These are phyloP conservation scores for Acanthopleura granulata DNA, from an alignment of 2,888 invertebrate species.

Conservation along the genomic window DNA sequence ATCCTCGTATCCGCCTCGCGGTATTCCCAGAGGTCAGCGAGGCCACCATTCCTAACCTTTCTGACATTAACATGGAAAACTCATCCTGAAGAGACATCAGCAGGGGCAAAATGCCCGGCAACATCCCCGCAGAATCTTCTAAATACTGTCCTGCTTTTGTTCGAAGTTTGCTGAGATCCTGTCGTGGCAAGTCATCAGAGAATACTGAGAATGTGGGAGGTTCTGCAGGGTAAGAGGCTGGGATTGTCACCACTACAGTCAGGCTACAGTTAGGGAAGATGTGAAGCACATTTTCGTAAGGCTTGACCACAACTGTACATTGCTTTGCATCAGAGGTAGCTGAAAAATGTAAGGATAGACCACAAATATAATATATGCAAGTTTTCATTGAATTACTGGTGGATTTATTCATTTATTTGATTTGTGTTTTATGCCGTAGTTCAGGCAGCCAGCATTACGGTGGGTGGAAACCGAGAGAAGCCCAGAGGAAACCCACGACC, in stretches of 20 bases:
- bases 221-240: neutral
- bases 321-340: neutral
- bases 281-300: slow-evolving; percentile 5
- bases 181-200: neutral
- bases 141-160: neutral
- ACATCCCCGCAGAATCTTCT: neutral
- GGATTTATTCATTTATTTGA: too few species aligned
- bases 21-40: neutral
- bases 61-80: slow-evolving; percentile 4
- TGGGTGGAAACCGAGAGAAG: too few species aligned
- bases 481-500: too few species aligned
- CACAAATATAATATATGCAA: too few species aligned
- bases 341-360: neutral
- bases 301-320: slow-evolving; percentile 6
- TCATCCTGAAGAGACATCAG: slow-evolving; percentile 14
- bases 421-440: too few species aligned
- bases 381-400: too few species aligned
- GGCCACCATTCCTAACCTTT: neutral
- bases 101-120: neutral
- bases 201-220: neutral
- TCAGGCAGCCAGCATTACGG: too few species aligned
- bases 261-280: slow-evolving; percentile 5
- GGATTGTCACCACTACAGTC: neutral
- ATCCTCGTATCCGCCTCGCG: neutral
- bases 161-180: slow-evolving; percentile 1